Evolutionary conservation across 2,888 invertebrate species (phyloP), one percentile per base, ranked within the genome.

Genomic region (Aplocera efformata): DNA sequence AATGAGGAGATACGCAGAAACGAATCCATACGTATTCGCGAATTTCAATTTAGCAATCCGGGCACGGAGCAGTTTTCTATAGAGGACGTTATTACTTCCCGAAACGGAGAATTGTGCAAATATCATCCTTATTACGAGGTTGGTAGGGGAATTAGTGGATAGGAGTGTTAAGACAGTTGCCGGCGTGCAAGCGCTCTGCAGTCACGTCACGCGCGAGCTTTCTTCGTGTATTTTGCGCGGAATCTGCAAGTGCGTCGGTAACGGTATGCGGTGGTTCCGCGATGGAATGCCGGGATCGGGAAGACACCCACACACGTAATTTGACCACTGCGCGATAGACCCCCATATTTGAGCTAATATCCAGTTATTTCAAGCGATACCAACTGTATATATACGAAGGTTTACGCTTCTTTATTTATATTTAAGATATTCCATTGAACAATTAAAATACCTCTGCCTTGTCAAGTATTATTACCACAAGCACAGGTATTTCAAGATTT

Each of bases 1-100:
- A 81, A 83, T 81, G 72, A 85, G 83, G 83, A 86, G 83, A 83
- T 86, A 84, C 83, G 75, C 72, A 72, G 86, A 85, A 85, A 71
- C 71, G 69, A 72, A 77, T 72, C 68, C 68, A 70, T 65, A 70
- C 67, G 73, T 74, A 75, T 83, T 84, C 70, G 85, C 83, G 71
- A 84, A 83, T 81, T 75, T 67, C 13, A 60, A 60, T 69, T 65
- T 76, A 51, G 60, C 51, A 85, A 69, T 80, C 82, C 50, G 54
- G 48, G 66, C 84, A 85, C 80, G 82, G 54, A 67, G 75, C 72
- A 70, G 73, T 79, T 82, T 79, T 83, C 83, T 75, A 77, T 61
- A 60, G 55, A 50, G 50, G 63, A 53, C 46, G 49, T 49, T 43
- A 38, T 38, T 50, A 51, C 59, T 63, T 68, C 66, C 63, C 57